Evolutionary conservation across 64 coral and sea anemone species (phyloP), one percentile per base, ranked within the genome.

Genomic region (Porites lutea): DNA sequence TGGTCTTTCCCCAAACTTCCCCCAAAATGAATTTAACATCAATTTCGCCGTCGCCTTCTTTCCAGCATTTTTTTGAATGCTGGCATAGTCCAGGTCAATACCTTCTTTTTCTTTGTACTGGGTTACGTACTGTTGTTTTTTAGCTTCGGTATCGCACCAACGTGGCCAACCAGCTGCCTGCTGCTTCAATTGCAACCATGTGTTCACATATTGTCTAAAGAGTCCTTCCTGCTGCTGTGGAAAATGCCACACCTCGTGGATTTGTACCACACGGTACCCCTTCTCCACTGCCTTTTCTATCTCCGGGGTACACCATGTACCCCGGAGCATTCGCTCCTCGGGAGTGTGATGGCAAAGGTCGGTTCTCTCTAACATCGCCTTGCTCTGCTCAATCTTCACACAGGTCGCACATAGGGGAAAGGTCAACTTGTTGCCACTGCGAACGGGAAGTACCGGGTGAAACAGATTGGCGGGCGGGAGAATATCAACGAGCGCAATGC

Each of bases 241-340:
- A 50, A 87, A 88, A 43, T 93, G 59, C 59, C 91, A 88, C 16
- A 87, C 74, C 50, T 93, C 73, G 13, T 88, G 47, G 2, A 79
- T 64, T 22, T 88, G 51, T 6, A 52, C 49, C 18, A 93, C 87
- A 11, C 55, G 16, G 57, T 87, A 93, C 18, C 83, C 91, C 45
- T 43, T 15, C 21, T 80, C 49, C 0, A 86, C 3, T 14, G 83
- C 91, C 77, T n/a, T 21, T 46, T 87, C 4, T 12, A 93, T 10
- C 59, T 93, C 91, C 4, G 53, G 63, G 0, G 47, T 79, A 7
- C 16, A n/a, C 82, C 82, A 93, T 6, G 83, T 79, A 1, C 91
- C 82, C 0, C 9, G 6, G 2, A 93, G 49, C 16, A 9, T 43
- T 14, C 82, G 73, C 51, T 93, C 19, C 18, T 66, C 45, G 23